Percentiles rank a stretch among this genome's conserved stretches.
Evolutionary conservation across 2,113 vertebrate genomes (phyloP).

Genomic region (Microcebus jonahi): DNA sequence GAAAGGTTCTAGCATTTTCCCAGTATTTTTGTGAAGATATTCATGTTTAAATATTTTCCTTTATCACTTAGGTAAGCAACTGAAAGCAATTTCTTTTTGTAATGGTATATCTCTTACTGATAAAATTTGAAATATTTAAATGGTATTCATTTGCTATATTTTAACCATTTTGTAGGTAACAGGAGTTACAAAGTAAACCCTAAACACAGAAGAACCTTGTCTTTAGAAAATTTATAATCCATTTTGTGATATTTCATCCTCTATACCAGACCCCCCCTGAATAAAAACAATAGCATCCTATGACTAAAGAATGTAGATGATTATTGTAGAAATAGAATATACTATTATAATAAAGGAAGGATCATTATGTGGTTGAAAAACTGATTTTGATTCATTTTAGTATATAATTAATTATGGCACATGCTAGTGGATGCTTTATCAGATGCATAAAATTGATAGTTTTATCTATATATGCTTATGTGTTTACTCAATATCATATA

Average conservation of each 20-base stretch:
- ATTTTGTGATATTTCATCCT: not conserved
- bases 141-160: not conserved
- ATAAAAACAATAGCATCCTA: not conserved
- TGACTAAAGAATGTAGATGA: not conserved
- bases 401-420: not conserved
- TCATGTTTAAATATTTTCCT: not conserved
- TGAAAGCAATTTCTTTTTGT: not conserved
- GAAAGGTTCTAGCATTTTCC: not conserved
- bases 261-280: not conserved
- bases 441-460: not conserved
- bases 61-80: not conserved
- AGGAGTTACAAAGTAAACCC: not conserved
- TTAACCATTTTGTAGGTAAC: not conserved
- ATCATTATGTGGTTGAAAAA: not conserved
- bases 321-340: not conserved
- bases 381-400: not conserved
- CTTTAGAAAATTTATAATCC: not conserved
- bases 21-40: not conserved
- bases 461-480: not conserved
- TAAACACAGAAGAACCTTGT: not conserved
- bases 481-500: not conserved
- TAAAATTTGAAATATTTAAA: constrained; percentile 17
- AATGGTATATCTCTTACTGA: not conserved
- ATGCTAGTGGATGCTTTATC: not conserved
- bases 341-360: not conserved